Evolutionary conservation across 2,888 invertebrate species (phyloP).

Genomic region (Eupelmus urozonus): DNA sequence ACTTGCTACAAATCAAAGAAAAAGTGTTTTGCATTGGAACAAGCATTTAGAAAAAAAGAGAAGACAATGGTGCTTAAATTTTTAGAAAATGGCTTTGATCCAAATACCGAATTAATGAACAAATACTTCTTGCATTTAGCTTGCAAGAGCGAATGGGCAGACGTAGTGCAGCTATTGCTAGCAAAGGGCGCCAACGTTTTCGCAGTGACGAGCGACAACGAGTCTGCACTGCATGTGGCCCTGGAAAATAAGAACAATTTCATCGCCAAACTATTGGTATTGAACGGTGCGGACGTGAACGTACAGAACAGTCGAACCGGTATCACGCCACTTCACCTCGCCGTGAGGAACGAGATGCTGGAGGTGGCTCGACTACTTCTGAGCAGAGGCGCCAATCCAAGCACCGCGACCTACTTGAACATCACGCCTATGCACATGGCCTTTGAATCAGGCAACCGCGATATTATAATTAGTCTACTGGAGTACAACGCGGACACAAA

Average conservation of each 20-base stretch:
- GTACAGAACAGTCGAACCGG: neutral
- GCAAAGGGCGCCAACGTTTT: neutral
- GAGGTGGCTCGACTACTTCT: neutral
- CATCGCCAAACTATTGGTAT: neutral
- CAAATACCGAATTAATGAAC: neutral
- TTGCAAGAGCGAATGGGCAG: conserved; percentile 6
- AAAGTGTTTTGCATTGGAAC: neutral
- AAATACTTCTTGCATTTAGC: conserved; percentile 3
- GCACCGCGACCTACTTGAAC: neutral
- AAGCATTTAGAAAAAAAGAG: conserved; percentile 4
- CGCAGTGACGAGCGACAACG: neutral
- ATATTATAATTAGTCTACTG: neutral
- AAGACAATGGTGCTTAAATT: neutral
- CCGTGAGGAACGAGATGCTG: neutral
- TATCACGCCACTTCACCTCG: conserved; percentile 17
- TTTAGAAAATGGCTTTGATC: neutral
- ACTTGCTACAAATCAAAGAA: neutral
- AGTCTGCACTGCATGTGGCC: conserved; percentile 9
- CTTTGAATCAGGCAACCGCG: neutral
- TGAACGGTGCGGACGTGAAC: conserved; percentile 12
- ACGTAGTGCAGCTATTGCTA: neutral
- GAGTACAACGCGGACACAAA: neutral
- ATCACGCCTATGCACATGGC: conserved; percentile 20
- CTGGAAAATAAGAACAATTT: neutral
- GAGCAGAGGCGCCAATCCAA: neutral